Evolutionary conservation across 37 sponge, comb jelly and placozoan genomes (phyloP).

Genomic region (Halichondria panicea): DNA sequence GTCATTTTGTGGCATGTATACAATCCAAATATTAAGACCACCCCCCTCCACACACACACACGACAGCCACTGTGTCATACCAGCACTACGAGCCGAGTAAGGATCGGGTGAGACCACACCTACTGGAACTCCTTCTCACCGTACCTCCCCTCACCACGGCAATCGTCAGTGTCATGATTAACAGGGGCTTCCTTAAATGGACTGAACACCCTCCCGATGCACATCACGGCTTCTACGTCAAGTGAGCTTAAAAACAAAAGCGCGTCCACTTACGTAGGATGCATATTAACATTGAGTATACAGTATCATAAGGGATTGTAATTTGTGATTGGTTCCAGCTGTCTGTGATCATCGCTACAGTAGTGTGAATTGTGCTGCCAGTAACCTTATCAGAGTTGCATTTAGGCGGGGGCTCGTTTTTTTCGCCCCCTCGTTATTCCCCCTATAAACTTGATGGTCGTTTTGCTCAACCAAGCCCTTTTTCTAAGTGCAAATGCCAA

Average conservation of each 20-base stretch:
- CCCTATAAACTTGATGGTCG: no score
- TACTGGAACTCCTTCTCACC: slow-evolving; percentile 69
- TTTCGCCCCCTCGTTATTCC: no score
- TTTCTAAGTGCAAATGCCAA: no score
- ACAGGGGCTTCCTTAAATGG: slow-evolving; percentile 89
- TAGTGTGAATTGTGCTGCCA: no score
- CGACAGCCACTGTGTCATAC: slow-evolving; percentile 23
- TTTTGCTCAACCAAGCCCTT: no score
- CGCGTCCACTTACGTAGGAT: no score
- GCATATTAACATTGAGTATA: no score
- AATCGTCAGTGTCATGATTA: slow-evolving; percentile 73
- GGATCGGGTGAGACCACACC: slow-evolving; percentile 82
- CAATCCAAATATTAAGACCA: not conserved
- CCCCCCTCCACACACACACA: not conserved
- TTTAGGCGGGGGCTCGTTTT: no score
- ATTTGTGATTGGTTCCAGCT: no score
- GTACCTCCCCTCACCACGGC: slow-evolving; percentile 82
- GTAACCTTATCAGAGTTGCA: no score
- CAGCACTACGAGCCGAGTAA: slow-evolving; percentile 74
- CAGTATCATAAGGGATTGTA: no score
- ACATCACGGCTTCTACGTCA: slow-evolving; percentile 94
- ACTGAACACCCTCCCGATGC: slow-evolving; percentile 97
- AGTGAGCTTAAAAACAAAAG: slow-evolving; percentile 46
- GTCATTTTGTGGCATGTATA: not conserved
- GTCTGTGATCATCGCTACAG: no score